Evolutionary conservation across 2,888 invertebrate species (phyloP).

Genomic region (Hirtodrosophila trivittata): DNA sequence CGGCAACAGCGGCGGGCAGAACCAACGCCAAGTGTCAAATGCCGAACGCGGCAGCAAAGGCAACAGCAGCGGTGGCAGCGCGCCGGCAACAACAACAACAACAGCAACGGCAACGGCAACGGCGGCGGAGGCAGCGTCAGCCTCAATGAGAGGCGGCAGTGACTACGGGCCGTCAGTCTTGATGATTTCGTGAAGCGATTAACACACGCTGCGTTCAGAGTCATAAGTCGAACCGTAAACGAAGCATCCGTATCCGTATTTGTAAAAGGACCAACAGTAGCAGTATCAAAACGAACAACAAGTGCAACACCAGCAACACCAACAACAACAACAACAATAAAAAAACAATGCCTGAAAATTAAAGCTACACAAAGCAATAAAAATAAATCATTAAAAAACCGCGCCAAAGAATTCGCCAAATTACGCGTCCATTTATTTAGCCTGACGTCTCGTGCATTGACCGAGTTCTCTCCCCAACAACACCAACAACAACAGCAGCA

Average conservation of each 20-base stretch:
- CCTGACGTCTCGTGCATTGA: slow-evolving; percentile 44
- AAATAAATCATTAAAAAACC: slow-evolving; percentile 64
- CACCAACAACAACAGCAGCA: slow-evolving; percentile 30
- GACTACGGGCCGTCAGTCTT: slow-evolving; percentile 73
- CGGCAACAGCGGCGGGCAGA: slow-evolving; percentile 13
- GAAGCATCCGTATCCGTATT: not conserved
- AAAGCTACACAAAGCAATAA: slow-evolving; percentile 40
- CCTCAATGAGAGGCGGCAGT: slow-evolving; percentile 18
- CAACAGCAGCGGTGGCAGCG: slow-evolving; percentile 23
- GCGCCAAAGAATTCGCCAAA: slow-evolving; percentile 45
- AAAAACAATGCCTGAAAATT: slow-evolving; percentile 11
- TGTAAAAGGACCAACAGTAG: not conserved
- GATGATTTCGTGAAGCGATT: slow-evolving; percentile 81
- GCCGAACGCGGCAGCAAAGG: slow-evolving; percentile 2
- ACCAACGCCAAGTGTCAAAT: slow-evolving; percentile 7
- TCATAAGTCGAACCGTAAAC: slow-evolving; percentile 18
- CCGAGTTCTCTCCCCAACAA: slow-evolving; percentile 34
- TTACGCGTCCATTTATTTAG: slow-evolving; percentile 44
- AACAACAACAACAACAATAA: slow-evolving; percentile 11
- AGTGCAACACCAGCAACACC: slow-evolving; percentile 17
- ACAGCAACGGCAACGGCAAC: not conserved
- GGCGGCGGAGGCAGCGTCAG: not conserved
- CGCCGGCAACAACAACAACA: slow-evolving; percentile 1
- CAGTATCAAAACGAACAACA: not conserved
- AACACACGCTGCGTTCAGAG: slow-evolving; percentile 69